These are phyloP conservation scores for Nemotelus nigrinus DNA, from an alignment of 2,888 invertebrate genomes.

Conservation along the genomic window DNA sequence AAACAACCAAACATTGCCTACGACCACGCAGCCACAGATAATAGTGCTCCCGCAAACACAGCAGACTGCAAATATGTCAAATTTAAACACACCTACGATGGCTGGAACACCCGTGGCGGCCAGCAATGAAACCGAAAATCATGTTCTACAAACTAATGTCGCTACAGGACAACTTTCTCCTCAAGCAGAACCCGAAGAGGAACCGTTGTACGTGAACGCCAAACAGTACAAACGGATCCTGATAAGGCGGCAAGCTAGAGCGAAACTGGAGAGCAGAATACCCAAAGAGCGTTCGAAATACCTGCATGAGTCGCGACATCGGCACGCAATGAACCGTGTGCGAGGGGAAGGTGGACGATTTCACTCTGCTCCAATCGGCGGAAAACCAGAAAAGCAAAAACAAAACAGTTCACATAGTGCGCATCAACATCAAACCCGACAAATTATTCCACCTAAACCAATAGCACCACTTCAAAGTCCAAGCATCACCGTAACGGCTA, in stretches of 20 bases:
- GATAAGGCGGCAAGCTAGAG: constrained; percentile 92
- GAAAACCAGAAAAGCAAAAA: constrained; percentile 47
- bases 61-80: constrained; percentile 55
- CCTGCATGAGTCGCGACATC: constrained; percentile 95
- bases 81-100: constrained; percentile 50
- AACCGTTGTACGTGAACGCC: constrained; percentile 97
- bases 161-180: constrained; percentile 11
- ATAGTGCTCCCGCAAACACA: constrained; percentile 56
- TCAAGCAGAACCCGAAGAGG: constrained; percentile 76
- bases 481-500: constrained; percentile 63
- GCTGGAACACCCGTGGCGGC: constrained; percentile 51
- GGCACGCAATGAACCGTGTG: constrained; percentile 97
- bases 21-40: constrained; percentile 54
- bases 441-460: constrained; percentile 60
- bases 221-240: constrained; percentile 97
- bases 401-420: constrained; percentile 45
- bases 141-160: not conserved
- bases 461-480: constrained; percentile 64
- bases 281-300: constrained; percentile 98
- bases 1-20: constrained; percentile 50
- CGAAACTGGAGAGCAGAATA: constrained; percentile 95
- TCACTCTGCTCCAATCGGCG: constrained; percentile 75
- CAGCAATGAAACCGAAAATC: constrained; percentile 12
- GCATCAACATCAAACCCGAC: constrained; percentile 46
- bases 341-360: constrained; percentile 97